These are phyloP conservation scores for Halictus ligatus DNA, from an alignment of 2,888 invertebrate genomes.

Conservation along the genomic window DNA sequence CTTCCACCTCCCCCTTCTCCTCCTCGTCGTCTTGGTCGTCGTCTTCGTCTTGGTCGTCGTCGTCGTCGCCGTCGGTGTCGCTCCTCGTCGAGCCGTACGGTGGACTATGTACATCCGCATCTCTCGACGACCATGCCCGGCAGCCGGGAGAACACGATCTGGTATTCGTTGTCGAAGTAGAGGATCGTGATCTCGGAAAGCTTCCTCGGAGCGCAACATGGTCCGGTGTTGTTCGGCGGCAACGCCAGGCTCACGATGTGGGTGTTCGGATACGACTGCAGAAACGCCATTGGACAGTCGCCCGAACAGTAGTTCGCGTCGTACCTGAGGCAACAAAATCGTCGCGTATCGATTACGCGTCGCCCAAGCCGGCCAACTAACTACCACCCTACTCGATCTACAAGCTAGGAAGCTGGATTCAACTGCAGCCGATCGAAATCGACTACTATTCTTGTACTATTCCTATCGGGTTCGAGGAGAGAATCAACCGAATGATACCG, in stretches of 20 bases:
- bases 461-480: too few relatives aligned
- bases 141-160: conserved; percentile 94
- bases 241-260: conserved; percentile 94
- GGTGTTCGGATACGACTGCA: conserved; percentile 94
- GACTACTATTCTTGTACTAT: too few relatives aligned
- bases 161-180: conserved; percentile 95
- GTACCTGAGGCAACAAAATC: conserved; percentile 85
- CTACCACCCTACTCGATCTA: too few relatives aligned
- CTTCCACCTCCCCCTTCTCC: neutral
- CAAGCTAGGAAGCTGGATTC: neutral
- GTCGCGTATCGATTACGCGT: neutral
- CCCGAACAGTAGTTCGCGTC: conserved; percentile 98
- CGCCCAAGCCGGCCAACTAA: neutral
- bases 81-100: conserved; percentile 36
- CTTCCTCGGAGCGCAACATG: conserved; percentile 96
- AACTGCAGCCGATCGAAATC: neutral
- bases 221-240: conserved; percentile 91
- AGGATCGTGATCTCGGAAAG: conserved; percentile 95
- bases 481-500: neutral
- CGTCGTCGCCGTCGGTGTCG: conserved; percentile 22
- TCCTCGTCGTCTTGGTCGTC: neutral
- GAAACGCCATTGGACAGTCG: conserved; percentile 95
- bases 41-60: neutral
- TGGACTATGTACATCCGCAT: conserved; percentile 94
- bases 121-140: conserved; percentile 97